Base-by-base conservation (phyloP, 2,113 vertebrate genomes). In the Paratilapia polleni region DNA sequence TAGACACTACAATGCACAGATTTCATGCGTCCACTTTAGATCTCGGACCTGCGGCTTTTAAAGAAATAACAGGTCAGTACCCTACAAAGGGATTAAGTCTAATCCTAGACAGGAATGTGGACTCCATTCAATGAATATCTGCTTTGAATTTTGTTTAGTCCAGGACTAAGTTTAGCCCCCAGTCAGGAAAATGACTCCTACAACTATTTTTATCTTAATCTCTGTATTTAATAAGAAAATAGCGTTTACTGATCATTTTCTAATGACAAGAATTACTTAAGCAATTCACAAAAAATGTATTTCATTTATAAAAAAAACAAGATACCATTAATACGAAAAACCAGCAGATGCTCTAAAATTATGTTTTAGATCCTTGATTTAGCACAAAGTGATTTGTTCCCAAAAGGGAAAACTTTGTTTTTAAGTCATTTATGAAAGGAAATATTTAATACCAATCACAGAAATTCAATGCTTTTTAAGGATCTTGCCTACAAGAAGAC, bases 41-140 rank as follows among this genome's bases (percentile, higher is more conserved):
- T 77, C 59, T 68, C 31, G 73, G 2, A 68, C 22, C 13, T 60
- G 58, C 22, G 34, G 74, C 47, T 79, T 77, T 73, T 54, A 34
- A 64, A 54, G 0, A 78, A 81, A 83, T 24, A 73, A 66, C 60
- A 57, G 28, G 22, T 62, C 31, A 11, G 15, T 43, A 81, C 41
- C 20, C 4, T 47, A 70, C 52, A 81, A 47, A 43, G n/a, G n/a
- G 59, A 84, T 88, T 24, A 82, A 47, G 34, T 43, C 52, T 77
- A 31, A 24, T 66, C 9, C 22, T 19, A 49, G 4, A 47, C 19
- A 61, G 28, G 5, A 83, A 47, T 59, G 8, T 54, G 41, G 41
- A 20, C 28, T 60, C 58, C 34, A 7, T 38, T 84, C 14, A 59
- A 1, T 38, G 17, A 31, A 68, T 24, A 76, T 34, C 60, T 81